These are phyloP conservation scores for Engraulis encrasicolus DNA, from an alignment of 2,113 vertebrate species.

Conservation along the genomic window DNA sequence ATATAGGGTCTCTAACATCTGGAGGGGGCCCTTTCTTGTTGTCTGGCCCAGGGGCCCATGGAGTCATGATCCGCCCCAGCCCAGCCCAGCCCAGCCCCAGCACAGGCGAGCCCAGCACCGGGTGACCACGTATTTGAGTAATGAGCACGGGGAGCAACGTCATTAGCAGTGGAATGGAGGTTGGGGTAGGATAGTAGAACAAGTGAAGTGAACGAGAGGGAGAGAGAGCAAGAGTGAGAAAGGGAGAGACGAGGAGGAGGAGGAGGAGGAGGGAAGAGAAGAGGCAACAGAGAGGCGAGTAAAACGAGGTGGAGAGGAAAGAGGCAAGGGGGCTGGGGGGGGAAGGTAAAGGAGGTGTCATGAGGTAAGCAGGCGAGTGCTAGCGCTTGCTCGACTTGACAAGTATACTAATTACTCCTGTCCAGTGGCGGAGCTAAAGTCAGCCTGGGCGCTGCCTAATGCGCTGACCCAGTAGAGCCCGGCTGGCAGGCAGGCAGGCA, in stretches of 20 bases:
- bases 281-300: constrained; percentile 45
- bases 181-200: too few relatives aligned
- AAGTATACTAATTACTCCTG: constrained; percentile 99
- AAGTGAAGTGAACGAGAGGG: too few relatives aligned
- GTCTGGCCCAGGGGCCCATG: too few relatives aligned
- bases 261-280: too few relatives aligned
- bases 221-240: too few relatives aligned
- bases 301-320: constrained; percentile 38
- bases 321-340: constrained; percentile 56
- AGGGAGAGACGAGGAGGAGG: too few relatives aligned
- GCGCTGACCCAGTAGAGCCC: constrained; percentile 85
- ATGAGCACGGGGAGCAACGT: constrained; percentile 85
- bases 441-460: constrained; percentile 89
- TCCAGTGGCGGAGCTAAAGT: constrained; percentile 89
- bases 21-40: too few relatives aligned
- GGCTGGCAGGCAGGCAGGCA: constrained; percentile 58
- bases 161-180: constrained; percentile 87
- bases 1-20: too few relatives aligned
- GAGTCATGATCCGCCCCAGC: too few relatives aligned
- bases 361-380: constrained; percentile 91
- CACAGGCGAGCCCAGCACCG: constrained; percentile 83
- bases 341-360: constrained; percentile 64
- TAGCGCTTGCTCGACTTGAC: constrained; percentile 97
- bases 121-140: constrained; percentile 83
- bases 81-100: too few relatives aligned